These are phyloP conservation scores for Yponomeuta cagnagella DNA, from an alignment of 2,888 invertebrate species.

Conservation along the genomic window DNA sequence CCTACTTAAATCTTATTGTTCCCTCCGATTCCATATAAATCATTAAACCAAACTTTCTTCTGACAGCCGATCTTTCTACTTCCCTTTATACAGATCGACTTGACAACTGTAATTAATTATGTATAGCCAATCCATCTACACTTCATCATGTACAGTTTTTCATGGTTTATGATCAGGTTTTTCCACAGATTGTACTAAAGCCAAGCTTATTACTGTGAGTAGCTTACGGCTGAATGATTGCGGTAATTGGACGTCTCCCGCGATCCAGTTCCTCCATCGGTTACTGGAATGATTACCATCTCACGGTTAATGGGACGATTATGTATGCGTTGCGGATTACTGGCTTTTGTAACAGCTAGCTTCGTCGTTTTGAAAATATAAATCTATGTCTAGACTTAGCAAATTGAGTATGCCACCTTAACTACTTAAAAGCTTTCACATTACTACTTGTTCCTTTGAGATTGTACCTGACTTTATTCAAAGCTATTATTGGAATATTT, in stretches of 20 bases:
- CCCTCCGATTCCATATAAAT: no score
- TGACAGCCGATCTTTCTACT: no score
- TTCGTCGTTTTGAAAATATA: not conserved
- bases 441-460: no score
- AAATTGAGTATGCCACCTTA: no score
- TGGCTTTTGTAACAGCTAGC: not conserved
- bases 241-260: slow-evolving; percentile 35
- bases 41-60: no score
- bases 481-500: no score
- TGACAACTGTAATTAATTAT: no score
- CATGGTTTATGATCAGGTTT: not conserved
- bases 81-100: no score
- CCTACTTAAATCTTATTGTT: no score
- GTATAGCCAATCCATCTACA: not conserved
- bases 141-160: not conserved
- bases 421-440: no score
- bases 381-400: no score
- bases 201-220: slow-evolving; percentile 23
- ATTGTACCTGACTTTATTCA: no score
- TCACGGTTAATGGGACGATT: not conserved
- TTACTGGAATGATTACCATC: slow-evolving; percentile 1
- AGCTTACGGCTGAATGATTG: slow-evolving; percentile 40
- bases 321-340: not conserved
- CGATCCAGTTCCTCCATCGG: slow-evolving; percentile 25
- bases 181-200: not conserved